Evolutionary conservation across 1,140 invertebrate genomes (phyloP).

Genomic region (Tetraneura akinire): DNA sequence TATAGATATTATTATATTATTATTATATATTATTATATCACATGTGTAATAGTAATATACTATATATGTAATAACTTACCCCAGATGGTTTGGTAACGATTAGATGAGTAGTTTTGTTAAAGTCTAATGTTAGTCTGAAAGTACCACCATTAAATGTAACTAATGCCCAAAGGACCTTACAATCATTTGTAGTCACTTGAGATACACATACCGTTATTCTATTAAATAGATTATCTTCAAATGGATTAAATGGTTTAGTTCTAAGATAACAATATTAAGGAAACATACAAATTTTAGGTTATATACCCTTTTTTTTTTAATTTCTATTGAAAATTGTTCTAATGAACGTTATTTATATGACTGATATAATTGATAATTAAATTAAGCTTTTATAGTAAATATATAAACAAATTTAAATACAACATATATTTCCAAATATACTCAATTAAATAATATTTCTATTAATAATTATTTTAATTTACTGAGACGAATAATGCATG

Average conservation of each 20-base stretch:
- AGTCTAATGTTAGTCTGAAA: conserved; percentile 70
- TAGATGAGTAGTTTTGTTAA: conserved; percentile 75
- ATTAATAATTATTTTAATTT: not conserved
- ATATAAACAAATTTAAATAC: no score
- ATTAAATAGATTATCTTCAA: conserved; percentile 70
- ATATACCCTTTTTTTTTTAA: no score
- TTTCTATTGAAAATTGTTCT: no score
- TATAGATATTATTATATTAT: no score
- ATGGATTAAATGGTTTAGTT: conserved; percentile 65
- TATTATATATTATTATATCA: no score
- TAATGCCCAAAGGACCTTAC: conserved; percentile 73
- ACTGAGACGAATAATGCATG: no score
- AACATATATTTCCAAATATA: no score
- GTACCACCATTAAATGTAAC: conserved; percentile 78
- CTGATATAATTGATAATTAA: no score
- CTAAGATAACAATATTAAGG: conserved; percentile 57
- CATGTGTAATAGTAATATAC: no score
- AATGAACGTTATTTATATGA: no score
- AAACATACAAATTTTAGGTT: conserved; percentile 2
- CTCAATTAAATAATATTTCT: no score
- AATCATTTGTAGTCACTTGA: conserved; percentile 69
- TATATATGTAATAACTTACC: conserved; percentile 56
- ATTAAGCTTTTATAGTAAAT: no score
- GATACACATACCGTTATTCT: conserved; percentile 73
- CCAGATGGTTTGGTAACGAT: conserved; percentile 72